phyloP scores from a whole-genome alignment of 2,888 invertebrate species.

The Pandemis cinnamomeana region DNA sequence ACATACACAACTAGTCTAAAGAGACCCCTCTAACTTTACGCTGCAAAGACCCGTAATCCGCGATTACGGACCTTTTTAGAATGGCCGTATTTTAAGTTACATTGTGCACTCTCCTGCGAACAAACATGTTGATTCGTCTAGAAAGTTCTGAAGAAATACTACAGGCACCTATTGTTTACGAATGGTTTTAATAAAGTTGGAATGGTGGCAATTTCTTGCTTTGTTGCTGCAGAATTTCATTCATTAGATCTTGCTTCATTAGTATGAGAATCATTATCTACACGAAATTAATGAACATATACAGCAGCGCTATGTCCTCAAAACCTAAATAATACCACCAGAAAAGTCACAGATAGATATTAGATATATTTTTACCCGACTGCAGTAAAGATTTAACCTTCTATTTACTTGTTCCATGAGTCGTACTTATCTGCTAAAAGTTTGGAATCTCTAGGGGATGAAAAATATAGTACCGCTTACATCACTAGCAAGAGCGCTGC shows the following conservation, averaged over 20 bases:
- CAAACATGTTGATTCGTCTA: constrained; percentile 73
- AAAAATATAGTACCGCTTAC: not conserved
- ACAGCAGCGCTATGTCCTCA: not conserved
- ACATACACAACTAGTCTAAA: constrained; percentile 62
- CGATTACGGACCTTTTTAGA: constrained; percentile 56
- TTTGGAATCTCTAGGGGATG: not conserved
- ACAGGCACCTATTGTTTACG: constrained; percentile 43
- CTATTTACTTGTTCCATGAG: not conserved
- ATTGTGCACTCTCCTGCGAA: constrained; percentile 65
- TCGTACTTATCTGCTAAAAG: not conserved
- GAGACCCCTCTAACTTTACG: constrained; percentile 54
- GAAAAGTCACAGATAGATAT: no score
- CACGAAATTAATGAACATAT: not conserved
- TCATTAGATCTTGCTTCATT: constrained; percentile 14
- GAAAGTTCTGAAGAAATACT: constrained; percentile 71
- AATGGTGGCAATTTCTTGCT: constrained; percentile 23
- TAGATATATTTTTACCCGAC: no score
- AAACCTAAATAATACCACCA: not conserved
- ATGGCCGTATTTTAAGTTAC: constrained; percentile 65
- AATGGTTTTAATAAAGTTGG: constrained; percentile 40
- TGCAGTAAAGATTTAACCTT: not conserved
- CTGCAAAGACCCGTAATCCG: constrained; percentile 49
- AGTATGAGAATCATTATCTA: not conserved
- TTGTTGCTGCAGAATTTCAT: constrained; percentile 26
- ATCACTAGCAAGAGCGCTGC: not conserved